Evolutionary conservation across 2,113 vertebrate species (phyloP).

Genomic region (Thalassarche chlororhynchos): DNA sequence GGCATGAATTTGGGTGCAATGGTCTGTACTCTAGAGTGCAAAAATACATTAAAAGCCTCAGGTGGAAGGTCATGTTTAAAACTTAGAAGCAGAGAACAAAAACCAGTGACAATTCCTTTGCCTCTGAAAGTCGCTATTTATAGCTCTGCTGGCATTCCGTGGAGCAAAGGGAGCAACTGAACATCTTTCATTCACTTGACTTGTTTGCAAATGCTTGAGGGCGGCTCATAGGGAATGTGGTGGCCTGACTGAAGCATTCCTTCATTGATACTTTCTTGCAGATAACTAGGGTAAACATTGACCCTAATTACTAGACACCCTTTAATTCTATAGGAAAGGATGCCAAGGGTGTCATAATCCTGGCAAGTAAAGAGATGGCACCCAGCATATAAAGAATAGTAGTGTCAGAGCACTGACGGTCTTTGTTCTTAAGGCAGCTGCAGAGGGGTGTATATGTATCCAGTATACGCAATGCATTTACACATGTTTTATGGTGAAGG

Average conservation of each 20-base stretch:
- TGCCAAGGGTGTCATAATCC: background rate
- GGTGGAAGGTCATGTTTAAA: constrained; percentile 40
- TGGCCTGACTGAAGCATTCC: constrained; percentile 18
- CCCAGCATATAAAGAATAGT: background rate
- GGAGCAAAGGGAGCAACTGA: background rate
- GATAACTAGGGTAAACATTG: constrained; percentile 37
- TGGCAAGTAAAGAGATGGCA: background rate
- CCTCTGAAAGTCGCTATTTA: background rate
- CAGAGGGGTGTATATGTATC: background rate
- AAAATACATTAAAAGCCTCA: background rate
- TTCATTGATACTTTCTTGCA: constrained; percentile 33
- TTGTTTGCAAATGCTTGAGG: constrained; percentile 31
- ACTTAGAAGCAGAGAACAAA: constrained; percentile 3
- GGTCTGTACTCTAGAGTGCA: background rate
- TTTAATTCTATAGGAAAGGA: constrained; percentile 18
- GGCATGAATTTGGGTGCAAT: background rate
- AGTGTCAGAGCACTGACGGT: no score
- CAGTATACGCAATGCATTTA: background rate
- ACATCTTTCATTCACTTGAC: background rate
- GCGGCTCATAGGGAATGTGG: background rate
- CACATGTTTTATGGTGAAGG: background rate
- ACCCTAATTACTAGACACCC: background rate
- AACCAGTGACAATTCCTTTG: background rate
- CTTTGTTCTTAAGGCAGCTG: background rate
- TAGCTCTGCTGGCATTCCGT: background rate